Percentiles rank a stretch among this genome's conserved stretches.
These are phyloP conservation scores for Lordiphosa collinella DNA, from an alignment of 1,140 invertebrate genomes.

Conservation along the genomic window DNA sequence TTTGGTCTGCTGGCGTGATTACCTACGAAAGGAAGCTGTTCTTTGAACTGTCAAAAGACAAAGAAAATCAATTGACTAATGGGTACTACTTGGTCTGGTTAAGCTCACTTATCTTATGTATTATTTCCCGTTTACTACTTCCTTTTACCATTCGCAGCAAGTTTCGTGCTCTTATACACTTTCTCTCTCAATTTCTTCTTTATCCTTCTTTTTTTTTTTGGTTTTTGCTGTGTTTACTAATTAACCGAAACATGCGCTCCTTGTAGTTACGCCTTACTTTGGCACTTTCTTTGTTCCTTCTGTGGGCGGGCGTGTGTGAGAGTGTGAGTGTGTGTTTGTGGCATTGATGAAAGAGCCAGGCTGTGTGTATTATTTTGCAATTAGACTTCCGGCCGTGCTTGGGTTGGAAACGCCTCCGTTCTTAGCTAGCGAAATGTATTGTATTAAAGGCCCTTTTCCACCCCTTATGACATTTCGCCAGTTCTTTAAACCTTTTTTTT, in stretches of 20 bases:
- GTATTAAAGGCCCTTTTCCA: constrained; percentile 39
- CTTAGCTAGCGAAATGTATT: constrained; percentile 20
- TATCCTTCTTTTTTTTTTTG: no score
- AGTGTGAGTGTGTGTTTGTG: constrained; percentile 20
- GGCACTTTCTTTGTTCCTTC: constrained; percentile 46
- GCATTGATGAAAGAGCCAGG: constrained; percentile 24
- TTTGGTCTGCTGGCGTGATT: no score
- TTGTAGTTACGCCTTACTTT: constrained; percentile 64
- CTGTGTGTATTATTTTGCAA: constrained; percentile 70
- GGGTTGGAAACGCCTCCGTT: constrained; percentile 2
- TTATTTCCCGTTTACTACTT: no score
- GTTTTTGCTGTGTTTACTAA: constrained; percentile 32
- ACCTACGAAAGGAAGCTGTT: no score
- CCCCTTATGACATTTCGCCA: no score
- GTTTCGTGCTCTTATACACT: no score
- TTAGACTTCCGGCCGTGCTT: constrained; percentile 51
- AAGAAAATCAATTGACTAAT: no score
- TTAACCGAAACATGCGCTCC: constrained; percentile 74
- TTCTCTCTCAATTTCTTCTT: no score
- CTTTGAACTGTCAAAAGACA: no score
- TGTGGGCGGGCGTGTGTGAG: constrained; percentile 7
- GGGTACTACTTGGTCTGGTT: no score
- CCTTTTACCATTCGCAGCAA: no score
- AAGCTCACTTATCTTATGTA: no score
- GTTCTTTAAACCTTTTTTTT: constrained; percentile 8